Percentiles rank a stretch among this genome's conserved stretches.
Conservation (phyloP, 2,113 vertebrate species). For the Hippocampus zosterae region DNA sequence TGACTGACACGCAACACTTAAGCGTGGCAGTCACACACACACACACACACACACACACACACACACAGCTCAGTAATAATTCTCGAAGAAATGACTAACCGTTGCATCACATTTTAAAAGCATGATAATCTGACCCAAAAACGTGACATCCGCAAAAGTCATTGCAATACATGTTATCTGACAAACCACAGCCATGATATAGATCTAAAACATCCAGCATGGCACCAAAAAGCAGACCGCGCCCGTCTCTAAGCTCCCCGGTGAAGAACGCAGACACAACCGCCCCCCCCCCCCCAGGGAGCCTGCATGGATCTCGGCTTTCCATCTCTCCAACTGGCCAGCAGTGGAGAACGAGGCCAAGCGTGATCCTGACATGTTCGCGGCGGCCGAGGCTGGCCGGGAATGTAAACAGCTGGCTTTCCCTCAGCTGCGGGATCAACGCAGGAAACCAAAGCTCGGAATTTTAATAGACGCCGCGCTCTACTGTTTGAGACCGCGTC, state of each 20-base stretch:
- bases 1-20: slow-evolving; percentile 13
- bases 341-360: slow-evolving; percentile 39
- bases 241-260: slow-evolving; percentile 24
- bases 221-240: slow-evolving; percentile 43
- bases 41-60: no score
- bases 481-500: slow-evolving; percentile 48
- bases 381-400: slow-evolving; percentile 32
- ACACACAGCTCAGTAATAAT: no score
- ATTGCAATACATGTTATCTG: slow-evolving; percentile 21
- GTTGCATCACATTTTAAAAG: background rate
- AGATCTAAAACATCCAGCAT: slow-evolving; percentile 50
- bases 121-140: background rate
- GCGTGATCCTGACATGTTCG: slow-evolving; percentile 20
- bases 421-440: slow-evolving; percentile 51
- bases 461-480: slow-evolving; percentile 48
- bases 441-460: slow-evolving; percentile 61
- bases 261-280: slow-evolving; percentile 31
- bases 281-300: slow-evolving; percentile 34
- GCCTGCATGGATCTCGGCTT: slow-evolving; percentile 29
- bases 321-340: slow-evolving; percentile 47
- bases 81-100: slow-evolving; percentile 13
- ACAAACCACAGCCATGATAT: slow-evolving; percentile 47
- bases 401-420: slow-evolving; percentile 60
- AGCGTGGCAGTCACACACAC: no score
- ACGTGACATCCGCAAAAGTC: slow-evolving; percentile 9